Percentiles rank a stretch among this genome's conserved stretches.
These are phyloP conservation scores for Aythya fuligula DNA, from an alignment of 2,797 vertebrate genomes.

Conservation along the genomic window DNA sequence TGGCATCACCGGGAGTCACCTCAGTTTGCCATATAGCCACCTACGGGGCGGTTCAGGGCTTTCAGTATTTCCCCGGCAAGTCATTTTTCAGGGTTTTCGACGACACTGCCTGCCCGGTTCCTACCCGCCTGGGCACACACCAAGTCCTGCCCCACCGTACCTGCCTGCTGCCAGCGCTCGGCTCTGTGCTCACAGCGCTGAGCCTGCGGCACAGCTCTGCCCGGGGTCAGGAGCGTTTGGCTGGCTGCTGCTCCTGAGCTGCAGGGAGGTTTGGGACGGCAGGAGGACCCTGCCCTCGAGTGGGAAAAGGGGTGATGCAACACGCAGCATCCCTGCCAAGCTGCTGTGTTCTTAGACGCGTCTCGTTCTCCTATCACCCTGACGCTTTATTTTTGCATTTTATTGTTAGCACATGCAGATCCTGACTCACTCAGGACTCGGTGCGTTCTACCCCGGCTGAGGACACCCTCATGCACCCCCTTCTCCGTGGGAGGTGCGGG, in stretches of 20 bases:
- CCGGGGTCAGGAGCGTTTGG: not conserved
- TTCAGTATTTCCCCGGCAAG: not conserved
- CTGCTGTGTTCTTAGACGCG: not conserved
- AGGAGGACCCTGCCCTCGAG: not conserved
- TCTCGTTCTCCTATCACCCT: slow-evolving; percentile 21
- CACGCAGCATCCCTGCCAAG: not conserved
- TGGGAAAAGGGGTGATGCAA: slow-evolving; percentile 19
- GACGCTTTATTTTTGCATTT: slow-evolving; percentile 28
- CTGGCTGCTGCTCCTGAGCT: not conserved
- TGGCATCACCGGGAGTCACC: not conserved
- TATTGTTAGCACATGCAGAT: slow-evolving; percentile 11
- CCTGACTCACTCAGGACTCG: not conserved
- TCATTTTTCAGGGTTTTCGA: not conserved
- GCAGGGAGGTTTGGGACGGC: not conserved
- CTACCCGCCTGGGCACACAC: accelerated
- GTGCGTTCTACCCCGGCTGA: not conserved
- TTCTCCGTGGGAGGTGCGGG: not conserved
- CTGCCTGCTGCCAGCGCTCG: not conserved
- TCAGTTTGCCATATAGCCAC: not conserved
- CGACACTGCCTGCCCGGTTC: not conserved
- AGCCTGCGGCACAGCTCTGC: not conserved
- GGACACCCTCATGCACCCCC: not conserved
- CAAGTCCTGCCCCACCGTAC: accelerated
- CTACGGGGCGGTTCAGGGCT: not conserved
- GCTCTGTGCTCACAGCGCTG: not conserved